phyloP scores from a whole-genome alignment of 2,113 vertebrate genomes.

The Neodon shergylaensis region DNA sequence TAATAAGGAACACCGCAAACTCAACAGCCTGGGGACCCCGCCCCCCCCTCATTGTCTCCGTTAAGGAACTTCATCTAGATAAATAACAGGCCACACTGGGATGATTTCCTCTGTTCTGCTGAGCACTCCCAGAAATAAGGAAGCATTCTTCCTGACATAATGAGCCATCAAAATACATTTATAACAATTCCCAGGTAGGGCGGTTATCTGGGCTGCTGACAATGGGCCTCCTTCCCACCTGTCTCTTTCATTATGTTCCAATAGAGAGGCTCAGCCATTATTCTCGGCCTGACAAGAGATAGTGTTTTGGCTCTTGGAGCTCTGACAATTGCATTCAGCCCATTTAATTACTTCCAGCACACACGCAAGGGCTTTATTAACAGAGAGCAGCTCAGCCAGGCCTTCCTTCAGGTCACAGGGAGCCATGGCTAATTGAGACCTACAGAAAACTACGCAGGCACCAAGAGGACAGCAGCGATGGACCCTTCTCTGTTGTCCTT shows the following conservation, averaged over 20 bases:
- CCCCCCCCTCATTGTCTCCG: background rate
- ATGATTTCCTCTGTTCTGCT: constrained; percentile 67
- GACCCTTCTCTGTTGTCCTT: background rate
- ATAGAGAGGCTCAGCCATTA: constrained; percentile 54
- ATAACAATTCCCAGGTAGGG: constrained; percentile 61
- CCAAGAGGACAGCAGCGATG: background rate
- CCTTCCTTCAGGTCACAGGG: background rate
- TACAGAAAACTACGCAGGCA: background rate
- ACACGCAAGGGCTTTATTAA: background rate
- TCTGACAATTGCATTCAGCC: constrained; percentile 31
- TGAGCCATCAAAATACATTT: constrained; percentile 62
- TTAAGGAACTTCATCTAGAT: constrained; percentile 19
- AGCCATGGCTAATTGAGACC: background rate
- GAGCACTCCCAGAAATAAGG: constrained; percentile 64
- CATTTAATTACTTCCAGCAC: constrained; percentile 59
- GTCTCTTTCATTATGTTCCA: constrained; percentile 58
- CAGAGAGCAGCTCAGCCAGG: background rate
- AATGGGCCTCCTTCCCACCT: constrained; percentile 49
- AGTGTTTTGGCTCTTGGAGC: background rate
- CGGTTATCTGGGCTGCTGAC: constrained; percentile 66
- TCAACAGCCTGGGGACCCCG: background rate
- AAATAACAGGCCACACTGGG: constrained; percentile 8
- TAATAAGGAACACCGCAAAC: background rate
- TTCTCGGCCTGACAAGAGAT: constrained; percentile 41
- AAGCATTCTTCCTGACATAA: constrained; percentile 53